These are phyloP conservation scores for Mimachlamys varia DNA, from an alignment of 2,888 invertebrate genomes.

Conservation along the genomic window DNA sequence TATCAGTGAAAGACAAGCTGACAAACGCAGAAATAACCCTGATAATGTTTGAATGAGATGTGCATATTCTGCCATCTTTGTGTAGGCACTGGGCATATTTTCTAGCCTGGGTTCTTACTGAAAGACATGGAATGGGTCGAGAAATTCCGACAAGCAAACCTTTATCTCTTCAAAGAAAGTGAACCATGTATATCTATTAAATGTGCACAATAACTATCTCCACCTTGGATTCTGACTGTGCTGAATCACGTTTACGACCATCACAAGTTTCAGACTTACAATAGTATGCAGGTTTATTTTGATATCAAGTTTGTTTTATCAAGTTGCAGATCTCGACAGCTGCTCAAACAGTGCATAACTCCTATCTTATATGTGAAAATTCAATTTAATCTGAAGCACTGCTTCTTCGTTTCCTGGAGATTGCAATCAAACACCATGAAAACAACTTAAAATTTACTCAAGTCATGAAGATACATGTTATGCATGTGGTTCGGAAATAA, in stretches of 20 bases:
- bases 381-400: constrained; percentile 18
- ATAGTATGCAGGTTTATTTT: background rate
- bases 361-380: background rate
- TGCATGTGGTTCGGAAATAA: background rate
- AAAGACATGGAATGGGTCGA: background rate
- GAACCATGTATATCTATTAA: background rate
- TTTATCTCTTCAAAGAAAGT: background rate
- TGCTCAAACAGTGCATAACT: background rate
- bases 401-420: background rate
- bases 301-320: background rate
- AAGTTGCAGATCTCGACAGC: background rate
- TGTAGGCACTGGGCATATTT: background rate
- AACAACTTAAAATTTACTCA: background rate
- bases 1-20: constrained; percentile 11
- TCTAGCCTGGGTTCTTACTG: background rate
- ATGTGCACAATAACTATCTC: background rate
- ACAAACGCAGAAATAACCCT: background rate
- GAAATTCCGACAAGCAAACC: background rate
- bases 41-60: background rate
- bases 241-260: background rate
- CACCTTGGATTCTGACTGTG: background rate
- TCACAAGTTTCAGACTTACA: background rate
- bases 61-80: background rate
- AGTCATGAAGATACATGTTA: background rate
- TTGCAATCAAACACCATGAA: background rate